Percentiles rank a stretch among this genome's conserved stretches.
These are phyloP conservation scores for Bergia sp. DNA, from an alignment of 92 coral and sea anemone species.

Conservation along the genomic window DNA sequence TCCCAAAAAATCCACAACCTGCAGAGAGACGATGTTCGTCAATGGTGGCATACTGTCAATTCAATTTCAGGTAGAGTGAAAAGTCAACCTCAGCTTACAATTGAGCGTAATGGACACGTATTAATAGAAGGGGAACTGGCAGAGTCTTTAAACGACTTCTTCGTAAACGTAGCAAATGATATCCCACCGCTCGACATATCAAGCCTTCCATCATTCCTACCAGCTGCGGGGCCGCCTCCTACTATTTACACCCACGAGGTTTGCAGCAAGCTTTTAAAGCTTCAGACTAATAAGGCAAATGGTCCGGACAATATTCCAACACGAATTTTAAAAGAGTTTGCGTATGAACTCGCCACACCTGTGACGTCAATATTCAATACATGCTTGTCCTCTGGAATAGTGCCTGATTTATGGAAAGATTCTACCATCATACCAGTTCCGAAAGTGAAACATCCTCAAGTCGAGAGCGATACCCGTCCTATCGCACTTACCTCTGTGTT, in stretches of 20 bases:
- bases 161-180: background rate
- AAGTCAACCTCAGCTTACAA: background rate
- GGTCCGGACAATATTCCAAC: slow-evolving; percentile 5
- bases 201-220: background rate
- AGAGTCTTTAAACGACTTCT: background rate
- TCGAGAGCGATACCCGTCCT: slow-evolving; percentile 20
- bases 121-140: background rate
- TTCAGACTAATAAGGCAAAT: background rate
- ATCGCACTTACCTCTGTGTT: slow-evolving; percentile 31
- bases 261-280: background rate
- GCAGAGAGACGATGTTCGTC: background rate
- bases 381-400: slow-evolving; percentile 18
- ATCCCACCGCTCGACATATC: background rate
- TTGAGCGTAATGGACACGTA: background rate
- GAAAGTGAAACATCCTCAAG: background rate
- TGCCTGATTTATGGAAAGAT: slow-evolving; percentile 18
- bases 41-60: slow-evolving; percentile 18
- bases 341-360: slow-evolving; percentile 41
- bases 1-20: background rate
- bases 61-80: no score
- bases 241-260: background rate
- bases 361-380: slow-evolving; percentile 19
- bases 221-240: background rate
- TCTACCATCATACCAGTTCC: slow-evolving; percentile 7
- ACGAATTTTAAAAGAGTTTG: slow-evolving; percentile 38